Evolutionary conservation across 2,888 invertebrate genomes (phyloP).

Genomic region (Anoplius nigerrimus): DNA sequence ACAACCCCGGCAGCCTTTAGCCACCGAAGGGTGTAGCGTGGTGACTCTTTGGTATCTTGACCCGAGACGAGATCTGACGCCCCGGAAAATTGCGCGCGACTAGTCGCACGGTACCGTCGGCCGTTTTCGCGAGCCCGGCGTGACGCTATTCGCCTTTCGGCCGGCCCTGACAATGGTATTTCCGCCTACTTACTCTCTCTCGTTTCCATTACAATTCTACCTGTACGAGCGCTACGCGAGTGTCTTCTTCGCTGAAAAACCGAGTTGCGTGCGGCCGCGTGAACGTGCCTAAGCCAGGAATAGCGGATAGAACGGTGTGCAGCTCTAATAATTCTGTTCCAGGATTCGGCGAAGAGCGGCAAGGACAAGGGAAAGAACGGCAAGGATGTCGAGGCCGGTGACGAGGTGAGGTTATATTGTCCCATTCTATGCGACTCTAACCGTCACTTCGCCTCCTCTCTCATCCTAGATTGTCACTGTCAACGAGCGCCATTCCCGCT

Average conservation of each 20-base stretch:
- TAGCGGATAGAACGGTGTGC: not conserved
- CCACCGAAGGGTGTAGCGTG: constrained; percentile 57
- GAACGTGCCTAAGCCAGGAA: constrained; percentile 9
- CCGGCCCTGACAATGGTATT: constrained; percentile 59
- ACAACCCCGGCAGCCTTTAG: constrained; percentile 54
- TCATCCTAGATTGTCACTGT: constrained; percentile 36
- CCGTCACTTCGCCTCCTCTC: constrained; percentile 28
- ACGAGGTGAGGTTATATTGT: constrained; percentile 73
- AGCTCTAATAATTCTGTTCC: constrained; percentile 57
- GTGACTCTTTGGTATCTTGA: constrained; percentile 43
- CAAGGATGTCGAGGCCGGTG: constrained; percentile 70
- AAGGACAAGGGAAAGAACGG: constrained; percentile 74
- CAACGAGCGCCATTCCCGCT: constrained; percentile 25
- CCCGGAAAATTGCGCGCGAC: constrained; percentile 17
- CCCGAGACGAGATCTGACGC: constrained; percentile 17
- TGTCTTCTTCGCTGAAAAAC: constrained; percentile 23
- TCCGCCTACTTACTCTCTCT: constrained; percentile 37
- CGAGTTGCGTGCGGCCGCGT: constrained; percentile 31
- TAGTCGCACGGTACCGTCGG: not conserved
- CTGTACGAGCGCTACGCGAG: constrained; percentile 30
- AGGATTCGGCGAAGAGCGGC: constrained; percentile 71
- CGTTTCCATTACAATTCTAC: constrained; percentile 28
- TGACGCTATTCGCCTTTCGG: constrained; percentile 7
- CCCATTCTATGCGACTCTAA: constrained; percentile 29
- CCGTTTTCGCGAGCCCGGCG: constrained; percentile 6